A percentile compares a stretch with the other conserved stretches of the same genome.
Evolutionary conservation across 2,797 vertebrate species (phyloP).

Genomic region (Hephaestus fuliginosus): DNA sequence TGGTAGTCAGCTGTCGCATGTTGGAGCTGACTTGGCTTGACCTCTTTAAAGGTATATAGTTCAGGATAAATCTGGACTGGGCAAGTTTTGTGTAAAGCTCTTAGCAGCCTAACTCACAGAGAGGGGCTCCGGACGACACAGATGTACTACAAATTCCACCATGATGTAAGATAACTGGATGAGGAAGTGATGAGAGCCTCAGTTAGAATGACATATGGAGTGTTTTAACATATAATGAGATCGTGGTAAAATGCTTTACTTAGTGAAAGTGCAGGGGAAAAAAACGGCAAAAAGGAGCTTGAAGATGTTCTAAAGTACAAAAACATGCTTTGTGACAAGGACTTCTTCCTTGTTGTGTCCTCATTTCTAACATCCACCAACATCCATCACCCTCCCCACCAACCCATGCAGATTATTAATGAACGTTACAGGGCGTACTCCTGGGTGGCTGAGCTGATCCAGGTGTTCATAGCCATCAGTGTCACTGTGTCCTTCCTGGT

Average conservation of each 20-base stretch:
- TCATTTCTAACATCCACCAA: conserved; percentile 42
- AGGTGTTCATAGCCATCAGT: conserved; percentile 84
- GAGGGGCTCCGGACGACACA: not conserved
- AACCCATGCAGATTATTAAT: conserved; percentile 76
- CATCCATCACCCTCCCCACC: conserved; percentile 24
- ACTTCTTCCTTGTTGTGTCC: conserved; percentile 29
- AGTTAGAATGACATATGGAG: not conserved
- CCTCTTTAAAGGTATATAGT: not conserved
- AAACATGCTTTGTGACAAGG: conserved; percentile 3
- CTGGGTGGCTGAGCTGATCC: conserved; percentile 83
- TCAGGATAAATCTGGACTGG: not conserved
- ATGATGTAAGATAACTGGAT: not conserved
- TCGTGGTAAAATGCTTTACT: not conserved
- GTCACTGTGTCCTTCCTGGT: conserved; percentile 85
- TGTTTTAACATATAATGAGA: not conserved
- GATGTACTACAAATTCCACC: not conserved
- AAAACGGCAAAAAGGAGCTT: no score
- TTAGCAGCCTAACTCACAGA: not conserved
- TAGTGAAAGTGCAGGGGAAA: not conserved
- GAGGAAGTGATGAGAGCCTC: not conserved
- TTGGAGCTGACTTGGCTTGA: not conserved
- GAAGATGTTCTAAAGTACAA: not conserved
- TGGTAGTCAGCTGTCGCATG: not conserved
- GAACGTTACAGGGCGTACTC: conserved; percentile 76
- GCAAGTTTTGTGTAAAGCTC: not conserved